Base-by-base conservation (phyloP, 2,888 invertebrate species). In the Cyclophora punctaria region DNA sequence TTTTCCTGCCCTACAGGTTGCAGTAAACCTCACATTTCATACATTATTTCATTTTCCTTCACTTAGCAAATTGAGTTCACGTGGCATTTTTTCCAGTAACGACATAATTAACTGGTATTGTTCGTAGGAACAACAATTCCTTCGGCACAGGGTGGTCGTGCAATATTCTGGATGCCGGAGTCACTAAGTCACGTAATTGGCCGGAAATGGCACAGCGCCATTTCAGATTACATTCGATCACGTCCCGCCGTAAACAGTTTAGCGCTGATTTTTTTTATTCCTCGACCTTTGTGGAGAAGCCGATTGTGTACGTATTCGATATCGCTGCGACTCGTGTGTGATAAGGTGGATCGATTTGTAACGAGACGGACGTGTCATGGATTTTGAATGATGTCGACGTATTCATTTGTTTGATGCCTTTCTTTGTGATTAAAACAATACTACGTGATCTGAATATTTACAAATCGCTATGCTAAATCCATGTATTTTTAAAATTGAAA, bases 161-260 rank as follows among this genome's bases (percentile, higher is more conserved):
- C 63, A 64, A 65, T 70, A 65, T 65, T 69, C 69, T 66, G 63
- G 66, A 69, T 66, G 59, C 57, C 58, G 63, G 59, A 70, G 66
- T 73, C 73, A 58, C 73, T 71, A 75, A 75, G 75, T 75, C 78
- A 78, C 78, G 79, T 80, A 78, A 81, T 80, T 79, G 80, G 65
- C 62, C 72, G 79, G 78, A 80, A 79, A 78, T 77, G 73, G 78
- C 69, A 73, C 73, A 73, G 71, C 71, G 71, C 70, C 70, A 66
- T 60, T 66, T 69, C 67, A 71, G 75, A 80, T 78, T 76, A 76
- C 77, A 71, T 76, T 75, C 78, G 78, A 78, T 79, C 79, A 78
- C 80, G 78, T 80, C 53, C 66, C 62, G 62, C 56, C 67, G 73
- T 80, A 79, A 80, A 78, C 78, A 73, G 79, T 77, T 80, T 81